These are phyloP conservation scores for Myotis yumanensis DNA, from an alignment of 2,113 vertebrate genomes.

Conservation along the genomic window DNA sequence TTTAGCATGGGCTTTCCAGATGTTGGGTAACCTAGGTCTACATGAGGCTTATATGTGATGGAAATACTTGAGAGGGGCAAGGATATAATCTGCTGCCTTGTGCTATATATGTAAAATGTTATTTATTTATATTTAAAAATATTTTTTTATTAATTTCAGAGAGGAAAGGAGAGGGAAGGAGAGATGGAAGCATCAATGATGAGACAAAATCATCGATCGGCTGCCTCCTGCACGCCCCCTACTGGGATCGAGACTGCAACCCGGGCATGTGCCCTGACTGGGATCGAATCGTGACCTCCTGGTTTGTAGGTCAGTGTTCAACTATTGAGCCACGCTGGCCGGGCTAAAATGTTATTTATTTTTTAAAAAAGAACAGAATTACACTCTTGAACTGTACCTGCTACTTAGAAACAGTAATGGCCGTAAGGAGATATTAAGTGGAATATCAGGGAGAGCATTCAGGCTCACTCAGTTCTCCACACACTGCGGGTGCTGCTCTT, in stretches of 20 bases:
- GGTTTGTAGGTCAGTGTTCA: too few relatives aligned
- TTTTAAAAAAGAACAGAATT: background rate
- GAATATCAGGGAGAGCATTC: background rate
- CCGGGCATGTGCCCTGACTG: too few relatives aligned
- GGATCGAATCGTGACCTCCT: too few relatives aligned
- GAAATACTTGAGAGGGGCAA: background rate
- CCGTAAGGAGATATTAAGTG: background rate
- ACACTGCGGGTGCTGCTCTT: background rate
- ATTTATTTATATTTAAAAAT: background rate
- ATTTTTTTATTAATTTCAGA: too few relatives aligned
- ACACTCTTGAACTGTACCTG: background rate
- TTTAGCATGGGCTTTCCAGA: background rate
- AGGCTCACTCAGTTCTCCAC: background rate
- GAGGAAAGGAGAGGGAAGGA: too few relatives aligned
- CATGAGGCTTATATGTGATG: background rate
- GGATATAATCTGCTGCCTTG: background rate
- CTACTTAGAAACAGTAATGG: background rate
- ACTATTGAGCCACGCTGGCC: too few relatives aligned
- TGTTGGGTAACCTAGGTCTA: too few relatives aligned
- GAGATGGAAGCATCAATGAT: too few relatives aligned
- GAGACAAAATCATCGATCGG: too few relatives aligned
- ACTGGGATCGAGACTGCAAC: too few relatives aligned
- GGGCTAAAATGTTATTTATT: background rate
- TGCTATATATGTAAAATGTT: background rate
- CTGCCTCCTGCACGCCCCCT: too few relatives aligned